A percentile compares a stretch with the other conserved stretches of the same genome.
Conservation (phyloP, 2,113 vertebrate genomes). For the Nansenia antarctica region DNA sequence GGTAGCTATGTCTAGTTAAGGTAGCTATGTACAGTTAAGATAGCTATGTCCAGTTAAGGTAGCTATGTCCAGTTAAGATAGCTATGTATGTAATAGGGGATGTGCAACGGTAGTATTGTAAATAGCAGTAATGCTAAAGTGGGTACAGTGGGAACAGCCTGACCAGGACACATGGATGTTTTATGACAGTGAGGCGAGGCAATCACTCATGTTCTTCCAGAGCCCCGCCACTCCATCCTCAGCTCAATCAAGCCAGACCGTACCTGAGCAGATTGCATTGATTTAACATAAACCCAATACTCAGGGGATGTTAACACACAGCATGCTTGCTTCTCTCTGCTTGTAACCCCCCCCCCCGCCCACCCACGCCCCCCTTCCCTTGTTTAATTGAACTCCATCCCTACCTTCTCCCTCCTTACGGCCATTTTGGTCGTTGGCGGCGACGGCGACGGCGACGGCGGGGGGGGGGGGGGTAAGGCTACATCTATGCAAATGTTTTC, state of each 20-base stretch:
- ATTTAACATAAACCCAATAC: conserved; percentile 13
- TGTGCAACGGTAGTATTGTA: too few relatives aligned
- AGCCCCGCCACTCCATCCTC: conserved; percentile 2
- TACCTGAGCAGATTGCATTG: conserved; percentile 11
- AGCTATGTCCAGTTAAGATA: too few relatives aligned
- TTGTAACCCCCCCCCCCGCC: background rate
- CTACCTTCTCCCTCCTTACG: conserved; percentile 24
- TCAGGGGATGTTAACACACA: background rate
- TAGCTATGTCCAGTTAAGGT: too few relatives aligned
- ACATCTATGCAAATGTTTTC: conserved; percentile 64
- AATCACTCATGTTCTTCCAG: conserved; percentile 18
- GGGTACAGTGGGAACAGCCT: too few relatives aligned
- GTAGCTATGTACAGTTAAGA: too few relatives aligned
- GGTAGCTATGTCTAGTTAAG: too few relatives aligned
- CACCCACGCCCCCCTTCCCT: conserved; percentile 13
- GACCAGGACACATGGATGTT: conserved; percentile 7
- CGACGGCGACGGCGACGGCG: too few relatives aligned
- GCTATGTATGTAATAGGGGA: too few relatives aligned
- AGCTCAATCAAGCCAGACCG: conserved; percentile 12
- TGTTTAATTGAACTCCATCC: too few relatives aligned
- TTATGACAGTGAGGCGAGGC: conserved; percentile 18
- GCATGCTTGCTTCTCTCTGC: background rate
- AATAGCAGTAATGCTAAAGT: too few relatives aligned
- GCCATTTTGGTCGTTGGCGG: conserved; percentile 19
- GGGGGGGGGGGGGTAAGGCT: too few relatives aligned